These are phyloP conservation scores for Strix uralensis DNA, from an alignment of 2,113 vertebrate genomes.

Conservation along the genomic window DNA sequence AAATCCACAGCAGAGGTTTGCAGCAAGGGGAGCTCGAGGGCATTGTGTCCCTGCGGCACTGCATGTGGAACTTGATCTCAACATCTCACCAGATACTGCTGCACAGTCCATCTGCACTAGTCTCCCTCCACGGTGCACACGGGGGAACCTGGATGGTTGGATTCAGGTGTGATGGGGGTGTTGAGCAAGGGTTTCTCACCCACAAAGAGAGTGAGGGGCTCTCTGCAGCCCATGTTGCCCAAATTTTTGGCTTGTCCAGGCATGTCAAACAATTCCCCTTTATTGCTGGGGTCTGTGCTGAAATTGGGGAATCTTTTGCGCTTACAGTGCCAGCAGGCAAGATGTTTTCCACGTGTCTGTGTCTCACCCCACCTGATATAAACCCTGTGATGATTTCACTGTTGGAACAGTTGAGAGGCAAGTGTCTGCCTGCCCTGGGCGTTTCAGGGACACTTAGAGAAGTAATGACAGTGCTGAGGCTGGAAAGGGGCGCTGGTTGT, in stretches of 20 bases:
- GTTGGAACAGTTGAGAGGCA: neutral
- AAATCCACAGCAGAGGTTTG: neutral
- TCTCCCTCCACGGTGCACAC: neutral
- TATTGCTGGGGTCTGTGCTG: neutral
- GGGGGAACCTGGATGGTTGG: neutral
- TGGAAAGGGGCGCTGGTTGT: neutral
- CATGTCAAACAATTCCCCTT: neutral
- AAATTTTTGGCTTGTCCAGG: neutral
- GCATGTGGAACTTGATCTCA: neutral
- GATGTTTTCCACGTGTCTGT: neutral
- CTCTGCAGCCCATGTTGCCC: neutral
- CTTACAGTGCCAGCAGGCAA: neutral
- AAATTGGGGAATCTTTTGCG: neutral
- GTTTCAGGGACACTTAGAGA: neutral
- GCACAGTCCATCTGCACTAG: rapidly evolving
- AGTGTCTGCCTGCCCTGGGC: neutral
- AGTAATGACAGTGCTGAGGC: neutral
- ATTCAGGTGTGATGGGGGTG: neutral
- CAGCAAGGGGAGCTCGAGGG: neutral
- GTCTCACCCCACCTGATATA: neutral
- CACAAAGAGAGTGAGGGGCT: neutral
- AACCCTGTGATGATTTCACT: neutral
- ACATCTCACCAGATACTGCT: rapidly evolving
- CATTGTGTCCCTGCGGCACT: neutral
- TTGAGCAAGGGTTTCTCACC: neutral